These are phyloP conservation scores for Struthidea cinerea DNA, from an alignment of 2,113 vertebrate species.

Conservation along the genomic window DNA sequence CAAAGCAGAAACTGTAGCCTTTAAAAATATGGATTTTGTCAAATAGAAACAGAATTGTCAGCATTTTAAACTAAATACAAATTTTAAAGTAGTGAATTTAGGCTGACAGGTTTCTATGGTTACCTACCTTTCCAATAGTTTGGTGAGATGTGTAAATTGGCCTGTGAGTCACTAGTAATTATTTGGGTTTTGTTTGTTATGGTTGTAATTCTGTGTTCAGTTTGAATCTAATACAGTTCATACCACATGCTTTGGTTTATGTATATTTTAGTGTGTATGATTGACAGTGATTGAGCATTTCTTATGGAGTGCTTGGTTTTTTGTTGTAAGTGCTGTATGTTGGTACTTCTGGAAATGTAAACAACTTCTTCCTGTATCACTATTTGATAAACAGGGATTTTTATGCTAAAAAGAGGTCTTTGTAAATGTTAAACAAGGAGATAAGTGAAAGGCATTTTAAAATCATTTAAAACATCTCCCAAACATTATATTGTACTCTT, in stretches of 20 bases:
- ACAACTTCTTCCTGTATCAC: conserved; percentile 80
- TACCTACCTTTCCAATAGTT: conserved; percentile 67
- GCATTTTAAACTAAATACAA: conserved; percentile 65
- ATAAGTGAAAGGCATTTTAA: conserved; percentile 48
- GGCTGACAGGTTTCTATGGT: conserved; percentile 72
- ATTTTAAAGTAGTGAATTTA: conserved; percentile 70
- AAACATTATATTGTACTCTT: background rate
- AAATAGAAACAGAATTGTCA: conserved; percentile 59
- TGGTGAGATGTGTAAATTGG: conserved; percentile 69
- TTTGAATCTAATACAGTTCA: conserved; percentile 72
- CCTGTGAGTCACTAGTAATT: conserved; percentile 76
- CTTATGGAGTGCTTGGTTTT: conserved; percentile 79
- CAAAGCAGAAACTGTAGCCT: conserved; percentile 38
- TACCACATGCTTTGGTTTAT: conserved; percentile 73
- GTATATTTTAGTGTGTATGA: conserved; percentile 79
- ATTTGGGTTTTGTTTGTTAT: conserved; percentile 79
- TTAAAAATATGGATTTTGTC: conserved; percentile 47
- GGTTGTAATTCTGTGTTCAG: conserved; percentile 72
- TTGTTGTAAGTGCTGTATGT: conserved; percentile 85
- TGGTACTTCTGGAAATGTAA: conserved; percentile 82
- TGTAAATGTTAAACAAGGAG: conserved; percentile 57
- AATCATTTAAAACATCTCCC: background rate
- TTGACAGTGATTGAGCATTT: conserved; percentile 86
- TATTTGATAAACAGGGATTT: conserved; percentile 77
- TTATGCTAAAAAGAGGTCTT: conserved; percentile 69